Evolutionary conservation across 2,113 vertebrate genomes (phyloP).

Genomic region (Megatriorchis doriae): DNA sequence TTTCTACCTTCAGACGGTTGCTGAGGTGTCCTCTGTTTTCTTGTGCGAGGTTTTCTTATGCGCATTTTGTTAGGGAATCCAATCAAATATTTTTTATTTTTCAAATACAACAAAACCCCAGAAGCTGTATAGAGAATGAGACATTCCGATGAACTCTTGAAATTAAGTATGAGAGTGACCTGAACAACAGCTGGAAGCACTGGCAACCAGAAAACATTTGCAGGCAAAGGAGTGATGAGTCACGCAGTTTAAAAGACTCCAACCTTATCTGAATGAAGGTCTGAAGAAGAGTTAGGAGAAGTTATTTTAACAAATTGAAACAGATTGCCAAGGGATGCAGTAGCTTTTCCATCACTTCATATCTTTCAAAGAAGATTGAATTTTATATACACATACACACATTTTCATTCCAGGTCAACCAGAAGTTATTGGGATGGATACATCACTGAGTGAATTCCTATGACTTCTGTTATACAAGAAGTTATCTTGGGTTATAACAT

Average conservation of each 20-base stretch:
- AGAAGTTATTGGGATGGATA: background rate
- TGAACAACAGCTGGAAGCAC: background rate
- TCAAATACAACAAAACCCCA: background rate
- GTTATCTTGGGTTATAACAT: background rate
- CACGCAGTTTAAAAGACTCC: slow-evolving; percentile 7
- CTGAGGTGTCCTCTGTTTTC: background rate
- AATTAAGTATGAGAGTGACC: background rate
- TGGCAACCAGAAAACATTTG: background rate
- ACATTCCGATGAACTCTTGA: background rate
- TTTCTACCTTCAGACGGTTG: background rate
- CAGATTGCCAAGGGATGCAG: background rate
- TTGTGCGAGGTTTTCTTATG: background rate
- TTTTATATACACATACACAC: background rate
- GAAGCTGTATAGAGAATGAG: background rate
- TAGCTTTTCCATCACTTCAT: slow-evolving; percentile 13
- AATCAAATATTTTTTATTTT: background rate
- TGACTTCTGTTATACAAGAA: background rate
- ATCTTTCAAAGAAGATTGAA: slow-evolving; percentile 23
- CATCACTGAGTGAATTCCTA: background rate
- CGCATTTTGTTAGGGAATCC: background rate
- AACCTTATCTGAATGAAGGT: slow-evolving; percentile 9
- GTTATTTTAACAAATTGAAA: slow-evolving; percentile 19
- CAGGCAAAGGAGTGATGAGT: slow-evolving; percentile 10
- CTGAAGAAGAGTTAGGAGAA: background rate
- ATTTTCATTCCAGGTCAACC: slow-evolving; percentile 2